Percentiles rank a stretch among this genome's conserved stretches.
Conservation (phyloP, 1,140 invertebrate species). For the Drosophila busckii region DNA sequence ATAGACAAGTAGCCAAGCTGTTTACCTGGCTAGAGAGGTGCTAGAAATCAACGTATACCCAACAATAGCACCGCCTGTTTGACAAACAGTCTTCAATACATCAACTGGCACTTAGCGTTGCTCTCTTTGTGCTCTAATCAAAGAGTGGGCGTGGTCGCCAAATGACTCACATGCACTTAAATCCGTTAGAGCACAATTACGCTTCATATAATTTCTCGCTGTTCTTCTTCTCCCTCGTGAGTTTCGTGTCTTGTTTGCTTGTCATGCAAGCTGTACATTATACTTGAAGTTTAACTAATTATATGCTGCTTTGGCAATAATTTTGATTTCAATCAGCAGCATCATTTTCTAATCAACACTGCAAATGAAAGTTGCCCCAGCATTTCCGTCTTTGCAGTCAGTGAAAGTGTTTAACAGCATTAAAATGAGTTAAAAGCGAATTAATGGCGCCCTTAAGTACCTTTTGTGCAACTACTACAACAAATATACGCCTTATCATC, state of each 20-base stretch:
- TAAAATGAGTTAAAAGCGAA: constrained; percentile 55
- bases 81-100: constrained; percentile 41
- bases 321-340: constrained; percentile 36
- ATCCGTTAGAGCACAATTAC: constrained; percentile 16
- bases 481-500: constrained; percentile 57
- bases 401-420: constrained; percentile 43
- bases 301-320: constrained; percentile 29
- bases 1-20: constrained; percentile 20
- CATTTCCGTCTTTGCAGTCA: constrained; percentile 42
- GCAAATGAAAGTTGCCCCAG: constrained; percentile 35
- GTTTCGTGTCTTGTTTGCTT: constrained; percentile 17
- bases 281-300: constrained; percentile 39
- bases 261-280: constrained; percentile 7
- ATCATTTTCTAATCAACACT: constrained; percentile 50
- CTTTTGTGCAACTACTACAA: constrained; percentile 13
- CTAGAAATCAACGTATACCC: constrained; percentile 32
- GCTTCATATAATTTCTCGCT: too few species aligned
- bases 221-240: not conserved
- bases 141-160: constrained; percentile 23
- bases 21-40: constrained; percentile 44
- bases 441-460: constrained; percentile 45
- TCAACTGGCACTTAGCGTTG: constrained; percentile 49
- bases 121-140: too few species aligned
- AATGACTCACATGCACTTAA: constrained; percentile 41
- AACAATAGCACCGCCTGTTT: constrained; percentile 10